These are phyloP conservation scores for Columba guinea DNA, from an alignment of 2,797 vertebrate genomes.

Conservation along the genomic window DNA sequence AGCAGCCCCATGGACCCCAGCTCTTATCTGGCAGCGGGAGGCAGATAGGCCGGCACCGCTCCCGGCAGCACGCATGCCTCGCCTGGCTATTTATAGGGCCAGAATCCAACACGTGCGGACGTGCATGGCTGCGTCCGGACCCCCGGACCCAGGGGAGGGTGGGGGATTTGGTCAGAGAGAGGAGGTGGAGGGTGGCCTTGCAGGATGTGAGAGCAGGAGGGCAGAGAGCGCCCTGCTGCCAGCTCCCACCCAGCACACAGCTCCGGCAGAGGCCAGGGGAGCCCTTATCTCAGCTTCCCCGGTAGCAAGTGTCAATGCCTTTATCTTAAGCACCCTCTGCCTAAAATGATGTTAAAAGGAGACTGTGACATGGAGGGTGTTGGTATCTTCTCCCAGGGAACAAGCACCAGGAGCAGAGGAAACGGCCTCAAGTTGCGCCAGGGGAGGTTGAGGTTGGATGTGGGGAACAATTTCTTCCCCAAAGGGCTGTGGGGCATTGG, in stretches of 20 bases:
- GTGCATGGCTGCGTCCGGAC: rapidly evolving
- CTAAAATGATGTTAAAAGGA: background rate
- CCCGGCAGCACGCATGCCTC: rapidly evolving
- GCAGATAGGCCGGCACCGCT: background rate
- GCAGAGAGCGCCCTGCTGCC: background rate
- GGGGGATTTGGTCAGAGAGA: background rate
- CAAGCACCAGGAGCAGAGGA: too few relatives aligned
- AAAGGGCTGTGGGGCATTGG: too few relatives aligned
- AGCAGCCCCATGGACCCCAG: rapidly evolving
- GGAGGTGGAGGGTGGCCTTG: background rate
- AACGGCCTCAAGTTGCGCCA: too few relatives aligned
- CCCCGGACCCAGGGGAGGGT: rapidly evolving
- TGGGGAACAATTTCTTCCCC: too few relatives aligned
- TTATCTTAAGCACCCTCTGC: slow-evolving; percentile 1
- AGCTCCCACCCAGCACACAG: background rate
- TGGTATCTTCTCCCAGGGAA: too few relatives aligned
- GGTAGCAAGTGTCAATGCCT: background rate
- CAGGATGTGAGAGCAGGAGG: background rate
- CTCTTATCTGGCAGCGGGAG: background rate
- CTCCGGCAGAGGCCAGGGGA: rapidly evolving
- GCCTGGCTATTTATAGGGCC: background rate
- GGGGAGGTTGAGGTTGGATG: too few relatives aligned
- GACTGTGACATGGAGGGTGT: too few relatives aligned
- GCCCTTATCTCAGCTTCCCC: background rate
- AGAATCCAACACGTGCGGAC: rapidly evolving